A percentile compares a stretch with the other conserved stretches of the same genome.
These are phyloP conservation scores for Calliopsis andreniformis DNA, from an alignment of 1,140 invertebrate genomes.

Conservation along the genomic window DNA sequence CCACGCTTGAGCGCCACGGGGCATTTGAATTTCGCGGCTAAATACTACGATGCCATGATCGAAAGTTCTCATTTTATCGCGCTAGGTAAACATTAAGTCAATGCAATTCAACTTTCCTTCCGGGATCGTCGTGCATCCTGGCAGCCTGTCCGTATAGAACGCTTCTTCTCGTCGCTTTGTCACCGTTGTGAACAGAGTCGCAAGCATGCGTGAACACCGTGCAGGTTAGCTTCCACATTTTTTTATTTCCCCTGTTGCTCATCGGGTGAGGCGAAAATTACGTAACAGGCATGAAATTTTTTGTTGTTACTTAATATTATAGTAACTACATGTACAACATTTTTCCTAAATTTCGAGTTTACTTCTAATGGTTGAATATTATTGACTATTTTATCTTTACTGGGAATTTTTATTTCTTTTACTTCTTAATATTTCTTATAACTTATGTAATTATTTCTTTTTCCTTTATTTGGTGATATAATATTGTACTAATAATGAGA, in stretches of 20 bases:
- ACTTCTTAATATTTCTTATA: too few species aligned
- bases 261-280: constrained; percentile 41
- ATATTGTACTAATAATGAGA: too few species aligned
- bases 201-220: constrained; percentile 64
- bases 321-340: too few species aligned
- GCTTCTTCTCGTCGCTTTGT: constrained; percentile 19
- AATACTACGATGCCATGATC: constrained; percentile 34
- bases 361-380: too few species aligned
- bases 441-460: too few species aligned
- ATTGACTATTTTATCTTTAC: too few species aligned
- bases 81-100: constrained; percentile 64
- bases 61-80: constrained; percentile 27
- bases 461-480: too few species aligned
- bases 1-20: background rate
- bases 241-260: constrained; percentile 26
- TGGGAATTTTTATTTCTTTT: too few species aligned
- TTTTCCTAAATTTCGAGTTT: too few species aligned
- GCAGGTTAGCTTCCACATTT: constrained; percentile 68
- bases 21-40: background rate
- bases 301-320: constrained; percentile 17
- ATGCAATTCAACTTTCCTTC: constrained; percentile 77
- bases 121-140: constrained; percentile 69
- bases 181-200: constrained; percentile 36
- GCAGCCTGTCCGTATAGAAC: constrained; percentile 59
- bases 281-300: constrained; percentile 43